A percentile compares a stretch with the other conserved stretches of the same genome.
Conservation (phyloP, 2,797 vertebrate species). For the Alauda arvensis region DNA sequence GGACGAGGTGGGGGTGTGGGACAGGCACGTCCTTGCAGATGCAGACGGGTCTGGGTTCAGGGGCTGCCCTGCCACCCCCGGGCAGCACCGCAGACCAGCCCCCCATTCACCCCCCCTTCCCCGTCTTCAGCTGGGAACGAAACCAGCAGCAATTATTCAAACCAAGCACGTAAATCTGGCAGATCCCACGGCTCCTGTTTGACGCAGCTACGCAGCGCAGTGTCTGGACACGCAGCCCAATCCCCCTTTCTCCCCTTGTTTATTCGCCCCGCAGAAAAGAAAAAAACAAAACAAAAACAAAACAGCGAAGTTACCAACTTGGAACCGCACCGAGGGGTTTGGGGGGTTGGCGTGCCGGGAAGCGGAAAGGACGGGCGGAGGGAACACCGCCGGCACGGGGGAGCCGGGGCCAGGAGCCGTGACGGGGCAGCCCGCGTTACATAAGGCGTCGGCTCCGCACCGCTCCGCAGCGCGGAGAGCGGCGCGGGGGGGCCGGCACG, state of each 20-base stretch:
- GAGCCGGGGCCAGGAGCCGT: not conserved
- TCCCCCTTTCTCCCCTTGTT: not conserved
- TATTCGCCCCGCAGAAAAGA: not conserved
- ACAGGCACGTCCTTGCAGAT: not conserved
- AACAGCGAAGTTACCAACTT: slow-evolving; percentile 31
- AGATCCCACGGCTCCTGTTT: slow-evolving; percentile 51
- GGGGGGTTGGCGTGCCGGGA: not conserved
- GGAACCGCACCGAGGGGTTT: not conserved
- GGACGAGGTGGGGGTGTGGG: not conserved
- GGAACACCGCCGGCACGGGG: not conserved
- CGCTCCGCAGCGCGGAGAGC: not conserved
- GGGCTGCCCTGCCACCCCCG: not conserved
- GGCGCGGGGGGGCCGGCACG: not conserved
- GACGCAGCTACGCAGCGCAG: slow-evolving; percentile 66
- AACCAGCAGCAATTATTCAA: slow-evolving; percentile 60
- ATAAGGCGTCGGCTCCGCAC: slow-evolving; percentile 8
- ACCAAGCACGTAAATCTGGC: slow-evolving; percentile 68
- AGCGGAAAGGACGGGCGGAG: not conserved
- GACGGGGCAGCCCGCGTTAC: slow-evolving; percentile 24
- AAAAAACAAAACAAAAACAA: not conserved
- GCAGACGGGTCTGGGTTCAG: not conserved
- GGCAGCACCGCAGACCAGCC: not conserved
- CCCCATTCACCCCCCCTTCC: not conserved
- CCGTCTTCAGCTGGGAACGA: slow-evolving; percentile 67
- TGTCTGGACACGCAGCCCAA: slow-evolving; percentile 30